These are phyloP conservation scores for Aphelenchoides besseyi DNA, from an alignment of 1,140 invertebrate species.

Conservation along the genomic window DNA sequence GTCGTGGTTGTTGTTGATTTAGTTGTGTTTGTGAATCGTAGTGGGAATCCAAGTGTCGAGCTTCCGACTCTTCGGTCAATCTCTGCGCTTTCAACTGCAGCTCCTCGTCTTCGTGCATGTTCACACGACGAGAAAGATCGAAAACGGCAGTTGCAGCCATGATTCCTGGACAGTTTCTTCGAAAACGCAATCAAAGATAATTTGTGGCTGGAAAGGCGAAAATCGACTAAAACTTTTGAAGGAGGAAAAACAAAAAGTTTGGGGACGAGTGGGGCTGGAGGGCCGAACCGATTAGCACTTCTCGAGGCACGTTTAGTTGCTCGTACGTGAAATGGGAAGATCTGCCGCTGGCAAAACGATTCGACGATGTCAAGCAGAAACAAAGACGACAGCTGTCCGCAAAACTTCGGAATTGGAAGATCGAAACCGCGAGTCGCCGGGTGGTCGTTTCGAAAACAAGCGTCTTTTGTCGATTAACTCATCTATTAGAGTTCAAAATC, in stretches of 20 bases:
- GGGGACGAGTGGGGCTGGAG: not conserved
- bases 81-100: constrained; percentile 23
- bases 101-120: constrained; percentile 42
- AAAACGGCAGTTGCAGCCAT: constrained; percentile 37
- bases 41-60: constrained; percentile 1
- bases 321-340: not conserved
- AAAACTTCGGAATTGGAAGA: not conserved
- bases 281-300: not conserved
- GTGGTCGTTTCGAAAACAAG: not conserved
- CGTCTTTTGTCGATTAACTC: too few species aligned
- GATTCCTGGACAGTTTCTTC: not conserved
- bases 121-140: constrained; percentile 48
- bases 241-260: not conserved
- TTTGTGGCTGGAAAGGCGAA: not conserved
- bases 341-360: not conserved
- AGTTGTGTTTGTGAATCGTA: constrained; percentile 2
- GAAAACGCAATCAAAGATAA: not conserved
- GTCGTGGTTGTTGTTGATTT: constrained; percentile 25
- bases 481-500: too few species aligned
- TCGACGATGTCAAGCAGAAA: not conserved
- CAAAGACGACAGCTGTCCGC: constrained; percentile 1
- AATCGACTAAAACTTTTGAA: not conserved
- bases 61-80: constrained; percentile 14
- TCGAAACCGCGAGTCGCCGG: constrained; percentile 12
- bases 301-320: not conserved